Conservation (phyloP, 2,797 vertebrate genomes). For the Halcyon badia region DNA sequence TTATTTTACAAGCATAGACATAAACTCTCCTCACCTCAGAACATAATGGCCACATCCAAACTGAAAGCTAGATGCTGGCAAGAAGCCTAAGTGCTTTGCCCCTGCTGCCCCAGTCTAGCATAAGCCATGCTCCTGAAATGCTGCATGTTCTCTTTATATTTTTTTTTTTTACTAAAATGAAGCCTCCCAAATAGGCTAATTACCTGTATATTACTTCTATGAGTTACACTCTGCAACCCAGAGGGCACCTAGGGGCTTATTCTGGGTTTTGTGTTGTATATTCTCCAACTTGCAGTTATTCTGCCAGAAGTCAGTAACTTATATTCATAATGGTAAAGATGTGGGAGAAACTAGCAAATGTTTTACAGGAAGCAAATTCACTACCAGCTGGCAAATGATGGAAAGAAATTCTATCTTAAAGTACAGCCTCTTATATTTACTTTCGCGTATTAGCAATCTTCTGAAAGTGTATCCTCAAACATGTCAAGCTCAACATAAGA, state of each 20-base stretch:
- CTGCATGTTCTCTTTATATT: background rate
- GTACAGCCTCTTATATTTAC: background rate
- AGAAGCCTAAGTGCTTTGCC: background rate
- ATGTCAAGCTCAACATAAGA: background rate
- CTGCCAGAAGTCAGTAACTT: background rate
- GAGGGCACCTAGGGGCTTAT: background rate
- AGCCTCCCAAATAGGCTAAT: background rate
- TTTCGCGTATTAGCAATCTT: background rate
- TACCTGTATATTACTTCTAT: background rate
- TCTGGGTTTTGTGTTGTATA: background rate
- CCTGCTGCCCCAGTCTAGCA: rapidly evolving
- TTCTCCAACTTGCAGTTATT: background rate
- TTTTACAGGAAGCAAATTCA: background rate
- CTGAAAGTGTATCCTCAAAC: background rate
- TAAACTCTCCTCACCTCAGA: background rate
- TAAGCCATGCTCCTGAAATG: background rate
- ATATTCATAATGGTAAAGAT: background rate
- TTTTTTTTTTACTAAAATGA: background rate
- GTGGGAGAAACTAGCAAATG: background rate
- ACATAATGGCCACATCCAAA: background rate
- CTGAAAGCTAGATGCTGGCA: background rate
- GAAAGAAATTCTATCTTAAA: background rate
- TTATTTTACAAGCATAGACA: background rate
- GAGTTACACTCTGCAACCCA: background rate
- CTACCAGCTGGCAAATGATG: background rate